Evolutionary conservation across 1,140 invertebrate species (phyloP).

Genomic region (Orius insidiosus): DNA sequence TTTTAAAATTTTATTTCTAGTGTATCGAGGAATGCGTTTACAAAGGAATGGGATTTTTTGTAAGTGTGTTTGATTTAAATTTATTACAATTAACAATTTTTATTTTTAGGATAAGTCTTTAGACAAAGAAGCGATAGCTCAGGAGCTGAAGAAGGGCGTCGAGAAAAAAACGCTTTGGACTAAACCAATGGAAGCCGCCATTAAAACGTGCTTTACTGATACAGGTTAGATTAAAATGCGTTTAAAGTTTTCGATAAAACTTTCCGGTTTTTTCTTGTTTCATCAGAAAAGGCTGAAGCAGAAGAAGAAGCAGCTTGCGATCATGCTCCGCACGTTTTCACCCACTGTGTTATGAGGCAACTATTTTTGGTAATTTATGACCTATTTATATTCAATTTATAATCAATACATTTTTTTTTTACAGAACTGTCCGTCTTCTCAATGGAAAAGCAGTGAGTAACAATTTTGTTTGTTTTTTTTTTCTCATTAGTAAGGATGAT

Average conservation of each 20-base stretch:
- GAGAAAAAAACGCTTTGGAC: background rate
- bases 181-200: background rate
- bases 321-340: slow-evolving; percentile 5
- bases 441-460: slow-evolving; percentile 9
- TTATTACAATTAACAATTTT: background rate
- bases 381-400: no score
- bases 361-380: slow-evolving; percentile 10
- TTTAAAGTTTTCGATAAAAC: no score
- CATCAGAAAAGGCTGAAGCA: background rate
- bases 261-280: background rate
- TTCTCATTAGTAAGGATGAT: background rate
- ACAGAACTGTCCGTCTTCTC: slow-evolving; percentile 5
- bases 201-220: slow-evolving; percentile 6
- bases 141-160: slow-evolving; percentile 4
- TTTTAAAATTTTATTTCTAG: slow-evolving; percentile 1
- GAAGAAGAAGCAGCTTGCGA: slow-evolving; percentile 7
- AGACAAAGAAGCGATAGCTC: slow-evolving; percentile 3
- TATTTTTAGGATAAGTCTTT: slow-evolving; percentile 1
- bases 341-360: slow-evolving; percentile 10
- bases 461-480: background rate
- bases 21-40: slow-evolving; percentile 14
- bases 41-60: slow-evolving; percentile 11
- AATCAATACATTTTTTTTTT: background rate
- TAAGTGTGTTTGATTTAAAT: slow-evolving; percentile 4
- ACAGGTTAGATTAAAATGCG: slow-evolving; percentile 1